phyloP scores from a whole-genome alignment of 2,888 invertebrate species.

The Petrolisthes cinctipes region DNA sequence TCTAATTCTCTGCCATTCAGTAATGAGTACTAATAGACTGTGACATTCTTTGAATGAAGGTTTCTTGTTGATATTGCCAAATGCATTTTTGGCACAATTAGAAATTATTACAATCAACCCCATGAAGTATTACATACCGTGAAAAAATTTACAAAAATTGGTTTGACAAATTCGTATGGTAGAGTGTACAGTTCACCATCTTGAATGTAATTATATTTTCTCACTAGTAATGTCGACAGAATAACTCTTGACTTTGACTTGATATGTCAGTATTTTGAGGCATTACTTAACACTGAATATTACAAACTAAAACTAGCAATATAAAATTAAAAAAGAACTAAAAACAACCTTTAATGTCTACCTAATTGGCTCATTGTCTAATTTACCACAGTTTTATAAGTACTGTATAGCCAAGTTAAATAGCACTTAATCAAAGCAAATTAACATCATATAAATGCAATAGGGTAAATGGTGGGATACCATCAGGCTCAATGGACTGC shows the following conservation, averaged over 20 bases:
- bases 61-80: neutral
- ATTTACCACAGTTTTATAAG: neutral
- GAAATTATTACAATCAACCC: neutral
- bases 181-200: neutral
- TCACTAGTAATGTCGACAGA: constrained; percentile 9
- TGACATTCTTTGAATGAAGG: neutral
- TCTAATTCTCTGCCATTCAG: constrained; percentile 7
- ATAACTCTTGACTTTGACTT: constrained; percentile 14
- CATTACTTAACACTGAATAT: constrained; percentile 16
- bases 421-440: constrained; percentile 6
- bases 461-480: neutral
- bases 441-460: constrained; percentile 14
- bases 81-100: constrained; percentile 1
- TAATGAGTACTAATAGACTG: constrained; percentile 1
- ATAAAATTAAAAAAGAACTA: constrained; percentile 11
- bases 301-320: constrained; percentile 9
- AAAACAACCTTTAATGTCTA: constrained; percentile 6
- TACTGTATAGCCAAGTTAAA: neutral
- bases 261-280: constrained; percentile 17
- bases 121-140: neutral
- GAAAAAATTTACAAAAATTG: neutral
- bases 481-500: constrained; percentile 2
- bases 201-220: constrained; percentile 5
- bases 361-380: constrained; percentile 1
- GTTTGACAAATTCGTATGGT: neutral